Evolutionary conservation across 2,888 invertebrate genomes (phyloP), one percentile per base, ranked within the genome.

Genomic region (Lasioglossum lativentre): DNA sequence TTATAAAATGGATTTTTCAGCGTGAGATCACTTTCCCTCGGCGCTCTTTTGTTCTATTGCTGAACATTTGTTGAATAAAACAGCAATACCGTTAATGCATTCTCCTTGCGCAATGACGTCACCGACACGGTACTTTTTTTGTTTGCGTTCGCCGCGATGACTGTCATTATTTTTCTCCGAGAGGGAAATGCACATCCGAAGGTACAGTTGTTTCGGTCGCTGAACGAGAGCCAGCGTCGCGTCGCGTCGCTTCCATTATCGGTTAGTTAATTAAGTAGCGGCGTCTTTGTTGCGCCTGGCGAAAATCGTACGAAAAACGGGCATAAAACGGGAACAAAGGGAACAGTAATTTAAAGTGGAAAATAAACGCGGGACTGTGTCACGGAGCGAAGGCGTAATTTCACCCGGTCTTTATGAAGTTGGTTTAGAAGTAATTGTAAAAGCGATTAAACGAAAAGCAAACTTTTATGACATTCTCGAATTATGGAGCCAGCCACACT

Each of bases 61-160:
- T 68, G 68, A 75, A 83, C 83, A 75, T 78, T 68, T 78, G 85
- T 85, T 79, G 85, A 78, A 85, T 83, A 75, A 85, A 75, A 85
- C 75, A 68, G 78, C 84, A 83, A 78, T 72, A 78, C 30, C 66
- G 66, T 63, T 85, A 85, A 85, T 78, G 78, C 78, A 72, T 47
- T 72, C 78, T 40, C 56, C 75, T 78, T 75, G 72, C 56, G 85
- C 72, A 83, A 30, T 83, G 72, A 79, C 78, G 84, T 85, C 85
- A 75, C 45, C 63, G n/a, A 68, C 72, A 27, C 8, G 77, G 63
- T 40, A 70, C 47, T 19, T 23, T 83, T 85, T 78, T 85, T 78
- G 75, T 83, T 83, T 40, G 56, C 63, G 23, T 14, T n/a, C 72
- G 84, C 84, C 74, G 72, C 68, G 78, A 83, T 78, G 85, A 83